A percentile compares a stretch with the other conserved stretches of the same genome.
phyloP scores from a whole-genome alignment of 2,113 vertebrate genomes.

The Ageneiosus marmoratus region DNA sequence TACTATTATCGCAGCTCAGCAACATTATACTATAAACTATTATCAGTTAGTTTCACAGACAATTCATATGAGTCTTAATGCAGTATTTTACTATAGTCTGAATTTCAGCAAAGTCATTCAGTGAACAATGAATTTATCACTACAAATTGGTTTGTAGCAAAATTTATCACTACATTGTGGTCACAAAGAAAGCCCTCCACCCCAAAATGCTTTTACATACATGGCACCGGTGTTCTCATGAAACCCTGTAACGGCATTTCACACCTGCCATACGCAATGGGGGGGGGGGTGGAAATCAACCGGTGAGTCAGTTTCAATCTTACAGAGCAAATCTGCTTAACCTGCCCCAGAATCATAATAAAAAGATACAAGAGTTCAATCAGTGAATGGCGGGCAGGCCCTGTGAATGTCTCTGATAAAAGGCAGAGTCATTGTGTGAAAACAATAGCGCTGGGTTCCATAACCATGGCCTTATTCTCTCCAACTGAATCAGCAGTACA shows the following conservation, averaged over 20 bases:
- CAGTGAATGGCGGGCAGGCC: slow-evolving; percentile 10
- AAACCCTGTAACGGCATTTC: slow-evolving; percentile 44
- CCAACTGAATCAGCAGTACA: slow-evolving; percentile 1
- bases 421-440: slow-evolving; percentile 8
- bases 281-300: slow-evolving; percentile 31
- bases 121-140: slow-evolving; percentile 18
- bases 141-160: too few relatives aligned
- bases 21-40: neutral
- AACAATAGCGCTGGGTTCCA: slow-evolving; percentile 19
- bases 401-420: slow-evolving; percentile 10
- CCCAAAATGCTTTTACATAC: slow-evolving; percentile 19
- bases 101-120: neutral
- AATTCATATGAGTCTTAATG: neutral
- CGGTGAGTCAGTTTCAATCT: slow-evolving; percentile 13
- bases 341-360: neutral
- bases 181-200: slow-evolving; percentile 15
- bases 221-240: slow-evolving; percentile 16
- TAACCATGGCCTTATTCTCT: slow-evolving; percentile 31
- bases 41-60: neutral
- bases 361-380: neutral
- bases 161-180: too few relatives aligned
- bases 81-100: neutral
- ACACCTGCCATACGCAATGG: slow-evolving; percentile 48
- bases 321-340: slow-evolving; percentile 9
- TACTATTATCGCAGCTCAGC: neutral